Evolutionary conservation across 2,797 vertebrate genomes (phyloP).

Genomic region (Psittacula derbiana): DNA sequence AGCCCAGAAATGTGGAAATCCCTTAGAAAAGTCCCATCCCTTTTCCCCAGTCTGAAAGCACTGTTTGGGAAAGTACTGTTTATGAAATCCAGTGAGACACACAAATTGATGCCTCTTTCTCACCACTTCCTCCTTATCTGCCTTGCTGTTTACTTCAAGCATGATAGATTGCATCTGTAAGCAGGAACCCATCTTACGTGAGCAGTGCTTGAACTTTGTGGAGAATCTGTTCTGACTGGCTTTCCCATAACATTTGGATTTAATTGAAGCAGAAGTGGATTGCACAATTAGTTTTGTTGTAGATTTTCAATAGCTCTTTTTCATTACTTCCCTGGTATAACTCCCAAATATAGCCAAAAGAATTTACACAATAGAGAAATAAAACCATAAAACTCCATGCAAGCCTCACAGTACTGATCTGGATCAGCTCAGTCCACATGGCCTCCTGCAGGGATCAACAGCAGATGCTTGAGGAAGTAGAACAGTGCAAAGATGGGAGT

Average conservation of each 20-base stretch:
- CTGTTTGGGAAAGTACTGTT: not conserved
- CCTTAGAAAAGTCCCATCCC: not conserved
- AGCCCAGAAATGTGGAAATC: not conserved
- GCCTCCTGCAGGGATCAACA: not conserved
- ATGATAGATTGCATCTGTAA: not conserved
- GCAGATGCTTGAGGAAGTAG: not conserved
- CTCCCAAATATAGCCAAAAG: not conserved
- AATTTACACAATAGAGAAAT: not conserved
- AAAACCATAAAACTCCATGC: not conserved
- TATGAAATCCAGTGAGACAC: not conserved
- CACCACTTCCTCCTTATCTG: not conserved
- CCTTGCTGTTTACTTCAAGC: not conserved
- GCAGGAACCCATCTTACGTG: not conserved
- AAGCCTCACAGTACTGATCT: not conserved
- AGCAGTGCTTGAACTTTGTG: not conserved
- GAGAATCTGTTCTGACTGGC: not conserved
- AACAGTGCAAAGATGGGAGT: not conserved
- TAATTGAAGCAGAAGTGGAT: not conserved
- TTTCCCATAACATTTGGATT: not conserved
- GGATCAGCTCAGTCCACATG: not conserved
- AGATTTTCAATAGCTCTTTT: not conserved
- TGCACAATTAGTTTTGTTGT: not conserved
- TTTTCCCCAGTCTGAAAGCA: not conserved
- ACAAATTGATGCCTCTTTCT: not conserved
- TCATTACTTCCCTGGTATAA: not conserved